A percentile compares a stretch with the other conserved stretches of the same genome.
Conservation (phyloP, 2,113 vertebrate species). For the Vicugna pacos region DNA sequence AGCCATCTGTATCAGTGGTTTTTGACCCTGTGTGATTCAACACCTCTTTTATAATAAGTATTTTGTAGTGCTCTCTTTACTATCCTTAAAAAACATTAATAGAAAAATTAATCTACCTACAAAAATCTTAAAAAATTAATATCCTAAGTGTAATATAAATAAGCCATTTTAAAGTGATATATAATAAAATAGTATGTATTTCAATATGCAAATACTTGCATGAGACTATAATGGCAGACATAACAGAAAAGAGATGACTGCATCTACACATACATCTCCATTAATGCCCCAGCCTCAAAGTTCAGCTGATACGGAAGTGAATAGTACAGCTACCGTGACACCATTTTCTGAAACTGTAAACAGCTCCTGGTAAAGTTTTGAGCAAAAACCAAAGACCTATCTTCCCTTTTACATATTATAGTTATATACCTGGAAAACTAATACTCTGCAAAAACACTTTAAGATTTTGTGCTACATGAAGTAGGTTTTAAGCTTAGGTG, state of each 20-base stretch:
- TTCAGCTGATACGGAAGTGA: background rate
- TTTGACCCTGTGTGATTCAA: background rate
- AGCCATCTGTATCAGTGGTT: background rate
- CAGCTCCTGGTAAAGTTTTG: background rate
- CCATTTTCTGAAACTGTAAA: constrained; percentile 34
- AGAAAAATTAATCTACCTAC: constrained; percentile 7
- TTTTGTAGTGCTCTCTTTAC: background rate
- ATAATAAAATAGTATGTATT: background rate
- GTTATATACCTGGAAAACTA: background rate
- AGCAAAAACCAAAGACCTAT: background rate
- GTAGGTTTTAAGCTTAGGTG: background rate
- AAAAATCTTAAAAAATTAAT: constrained; percentile 30
- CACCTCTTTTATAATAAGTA: background rate
- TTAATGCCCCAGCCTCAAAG: background rate
- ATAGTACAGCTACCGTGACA: background rate
- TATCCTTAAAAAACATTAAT: background rate
- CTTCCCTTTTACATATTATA: background rate
- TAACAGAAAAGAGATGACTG: background rate
- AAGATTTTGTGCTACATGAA: background rate
- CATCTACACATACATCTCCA: background rate
- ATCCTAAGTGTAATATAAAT: background rate
- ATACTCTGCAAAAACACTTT: background rate
- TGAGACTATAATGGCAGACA: background rate
- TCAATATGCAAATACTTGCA: background rate
- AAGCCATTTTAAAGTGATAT: background rate